These are phyloP conservation scores for Simalia tracyae DNA, from an alignment of 2,797 vertebrate species.

Conservation along the genomic window DNA sequence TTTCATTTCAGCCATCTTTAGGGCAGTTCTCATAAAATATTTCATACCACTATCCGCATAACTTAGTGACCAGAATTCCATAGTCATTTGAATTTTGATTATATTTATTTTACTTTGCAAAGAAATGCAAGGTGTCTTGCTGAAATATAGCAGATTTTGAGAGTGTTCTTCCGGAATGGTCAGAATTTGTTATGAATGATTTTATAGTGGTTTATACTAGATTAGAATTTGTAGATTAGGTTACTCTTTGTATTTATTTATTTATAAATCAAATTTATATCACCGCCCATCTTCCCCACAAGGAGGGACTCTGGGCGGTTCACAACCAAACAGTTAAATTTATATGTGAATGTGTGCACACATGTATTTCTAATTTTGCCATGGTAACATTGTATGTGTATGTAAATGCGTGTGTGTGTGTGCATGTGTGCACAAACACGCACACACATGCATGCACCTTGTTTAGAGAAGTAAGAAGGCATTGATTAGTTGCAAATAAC, in stretches of 20 bases:
- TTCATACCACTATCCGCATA: background rate
- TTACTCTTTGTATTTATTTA: background rate
- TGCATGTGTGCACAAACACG: too few species aligned
- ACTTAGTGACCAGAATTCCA: background rate
- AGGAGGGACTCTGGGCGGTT: too few species aligned
- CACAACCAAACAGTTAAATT: too few species aligned
- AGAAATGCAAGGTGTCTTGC: background rate
- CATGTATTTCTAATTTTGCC: background rate
- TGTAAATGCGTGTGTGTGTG: too few species aligned
- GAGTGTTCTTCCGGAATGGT: background rate
- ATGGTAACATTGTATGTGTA: background rate
- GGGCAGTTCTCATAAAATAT: background rate
- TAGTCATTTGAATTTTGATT: background rate
- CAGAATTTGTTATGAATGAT: background rate
- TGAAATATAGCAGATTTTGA: slow-evolving; percentile 8
- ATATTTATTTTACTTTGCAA: background rate
- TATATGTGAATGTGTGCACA: background rate
- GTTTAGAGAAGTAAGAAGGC: slow-evolving; percentile 1
- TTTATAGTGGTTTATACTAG: background rate
- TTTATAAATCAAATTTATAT: background rate
- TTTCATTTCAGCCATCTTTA: background rate
- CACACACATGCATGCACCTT: too few species aligned
- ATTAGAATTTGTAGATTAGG: background rate
- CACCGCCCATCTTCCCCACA: too few species aligned
- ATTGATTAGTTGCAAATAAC: background rate